Conservation (phyloP, 1,140 invertebrate species). For the Leptopilina clavipes region DNA sequence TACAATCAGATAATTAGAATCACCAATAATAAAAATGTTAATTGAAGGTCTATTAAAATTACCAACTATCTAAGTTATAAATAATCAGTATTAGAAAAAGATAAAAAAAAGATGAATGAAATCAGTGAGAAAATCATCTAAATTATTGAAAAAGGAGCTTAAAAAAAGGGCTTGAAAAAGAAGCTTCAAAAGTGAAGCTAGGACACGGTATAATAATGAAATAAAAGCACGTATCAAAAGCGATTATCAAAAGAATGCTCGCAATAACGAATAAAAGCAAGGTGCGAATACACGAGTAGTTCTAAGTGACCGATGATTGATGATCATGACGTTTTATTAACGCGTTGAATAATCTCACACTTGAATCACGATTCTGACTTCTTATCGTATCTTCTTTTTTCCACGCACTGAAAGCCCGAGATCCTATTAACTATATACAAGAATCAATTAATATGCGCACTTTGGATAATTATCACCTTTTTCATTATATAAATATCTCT, state of each 20-base stretch:
- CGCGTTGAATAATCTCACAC: constrained; percentile 16
- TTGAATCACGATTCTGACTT: constrained; percentile 15
- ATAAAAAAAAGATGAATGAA: too few species aligned
- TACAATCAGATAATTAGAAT: too few species aligned
- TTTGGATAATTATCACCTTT: constrained; percentile 1
- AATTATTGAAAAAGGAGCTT: too few species aligned
- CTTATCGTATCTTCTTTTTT: background rate
- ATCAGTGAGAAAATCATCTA: too few species aligned
- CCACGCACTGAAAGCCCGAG: background rate
- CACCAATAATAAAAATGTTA: too few species aligned
- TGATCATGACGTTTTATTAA: constrained; percentile 23
- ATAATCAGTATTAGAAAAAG: too few species aligned
- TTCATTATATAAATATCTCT: too few species aligned
- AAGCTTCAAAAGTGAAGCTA: background rate
- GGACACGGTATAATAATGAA: too few species aligned
- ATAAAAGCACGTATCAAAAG: constrained; percentile 13
- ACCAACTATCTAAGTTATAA: too few species aligned
- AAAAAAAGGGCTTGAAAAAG: background rate
- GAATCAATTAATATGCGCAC: constrained; percentile 8
- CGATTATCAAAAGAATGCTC: background rate
- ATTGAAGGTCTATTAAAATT: too few species aligned
- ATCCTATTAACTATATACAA: constrained; percentile 3
- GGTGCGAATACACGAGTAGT: constrained; percentile 18
- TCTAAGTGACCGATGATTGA: constrained; percentile 16
- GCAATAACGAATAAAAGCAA: constrained; percentile 12